Percentiles rank a stretch among this genome's conserved stretches.
phyloP scores from a whole-genome alignment of 2,888 invertebrate species.

The Actias luna region DNA sequence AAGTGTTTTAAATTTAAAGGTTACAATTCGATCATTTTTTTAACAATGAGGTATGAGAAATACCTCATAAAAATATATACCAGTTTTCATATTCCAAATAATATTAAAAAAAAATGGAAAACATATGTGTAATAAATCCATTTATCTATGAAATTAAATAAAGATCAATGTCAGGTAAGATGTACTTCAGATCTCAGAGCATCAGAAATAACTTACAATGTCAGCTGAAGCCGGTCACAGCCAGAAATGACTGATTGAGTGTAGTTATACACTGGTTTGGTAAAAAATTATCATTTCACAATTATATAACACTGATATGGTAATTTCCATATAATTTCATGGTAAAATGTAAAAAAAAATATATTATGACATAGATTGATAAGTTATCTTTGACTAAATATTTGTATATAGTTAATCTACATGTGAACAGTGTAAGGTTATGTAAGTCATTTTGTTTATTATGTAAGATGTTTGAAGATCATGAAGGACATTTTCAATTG shows the following conservation, averaged over 20 bases:
- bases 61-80: too few species aligned
- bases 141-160: too few species aligned
- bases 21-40: too few species aligned
- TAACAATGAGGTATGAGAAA: too few species aligned
- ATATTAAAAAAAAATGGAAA: too few species aligned
- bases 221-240: not conserved
- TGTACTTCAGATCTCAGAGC: not conserved
- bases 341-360: conserved; percentile 3
- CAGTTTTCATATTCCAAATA: too few species aligned
- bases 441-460: conserved; percentile 1
- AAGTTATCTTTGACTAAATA: conserved; percentile 7
- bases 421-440: conserved; percentile 3
- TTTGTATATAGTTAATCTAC: not conserved
- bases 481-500: not conserved
- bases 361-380: not conserved
- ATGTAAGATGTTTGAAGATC: not conserved
- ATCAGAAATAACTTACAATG: not conserved
- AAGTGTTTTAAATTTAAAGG: too few species aligned
- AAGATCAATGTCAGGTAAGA: not conserved
- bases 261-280: not conserved
- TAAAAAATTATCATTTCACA: conserved; percentile 13
- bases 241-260: conserved; percentile 5
- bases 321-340: conserved; percentile 19
- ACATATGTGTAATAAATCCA: too few species aligned
- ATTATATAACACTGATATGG: conserved; percentile 17